A percentile compares a stretch with the other conserved stretches of the same genome.
Evolutionary conservation across 1,140 invertebrate species (phyloP).

Genomic region (Drosophila elegans): DNA sequence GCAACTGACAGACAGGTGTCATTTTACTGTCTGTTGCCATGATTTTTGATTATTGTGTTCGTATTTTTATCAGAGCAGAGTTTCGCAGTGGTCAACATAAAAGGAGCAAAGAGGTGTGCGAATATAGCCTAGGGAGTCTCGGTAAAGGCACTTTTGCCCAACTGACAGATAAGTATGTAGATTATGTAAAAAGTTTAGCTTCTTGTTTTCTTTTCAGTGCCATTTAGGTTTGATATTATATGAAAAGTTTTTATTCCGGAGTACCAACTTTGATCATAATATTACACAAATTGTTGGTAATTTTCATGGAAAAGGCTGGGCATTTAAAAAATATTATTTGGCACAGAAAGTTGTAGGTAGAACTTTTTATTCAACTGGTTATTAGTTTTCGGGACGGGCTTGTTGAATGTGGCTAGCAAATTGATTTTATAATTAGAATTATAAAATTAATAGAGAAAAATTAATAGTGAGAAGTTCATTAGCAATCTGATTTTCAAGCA

Average conservation of each 20-base stretch:
- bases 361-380: conserved; percentile 20
- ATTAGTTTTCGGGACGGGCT: conserved; percentile 10
- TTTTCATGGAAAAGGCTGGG: conserved; percentile 54
- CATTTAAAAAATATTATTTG: conserved; percentile 25
- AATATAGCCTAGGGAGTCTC: conserved; percentile 20
- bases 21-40: conserved; percentile 69
- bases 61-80: conserved; percentile 32
- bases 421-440: neutral
- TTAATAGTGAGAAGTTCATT: too few relatives aligned
- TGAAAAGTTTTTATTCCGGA: conserved; percentile 60
- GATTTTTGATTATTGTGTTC: conserved; percentile 79
- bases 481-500: too few relatives aligned
- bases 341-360: neutral
- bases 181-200: conserved; percentile 60
- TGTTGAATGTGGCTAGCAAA: neutral
- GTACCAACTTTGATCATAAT: conserved; percentile 60
- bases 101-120: conserved; percentile 30
- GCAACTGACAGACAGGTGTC: conserved; percentile 62
- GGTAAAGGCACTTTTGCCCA: conserved; percentile 25
- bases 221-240: conserved; percentile 31
- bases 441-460: too few relatives aligned
- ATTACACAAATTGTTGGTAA: conserved; percentile 70
- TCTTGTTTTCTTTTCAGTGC: neutral
- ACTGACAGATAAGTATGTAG: conserved; percentile 17
- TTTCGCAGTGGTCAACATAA: conserved; percentile 48